These are phyloP conservation scores for Erannis defoliaria DNA, from an alignment of 2,888 invertebrate genomes.

Conservation along the genomic window DNA sequence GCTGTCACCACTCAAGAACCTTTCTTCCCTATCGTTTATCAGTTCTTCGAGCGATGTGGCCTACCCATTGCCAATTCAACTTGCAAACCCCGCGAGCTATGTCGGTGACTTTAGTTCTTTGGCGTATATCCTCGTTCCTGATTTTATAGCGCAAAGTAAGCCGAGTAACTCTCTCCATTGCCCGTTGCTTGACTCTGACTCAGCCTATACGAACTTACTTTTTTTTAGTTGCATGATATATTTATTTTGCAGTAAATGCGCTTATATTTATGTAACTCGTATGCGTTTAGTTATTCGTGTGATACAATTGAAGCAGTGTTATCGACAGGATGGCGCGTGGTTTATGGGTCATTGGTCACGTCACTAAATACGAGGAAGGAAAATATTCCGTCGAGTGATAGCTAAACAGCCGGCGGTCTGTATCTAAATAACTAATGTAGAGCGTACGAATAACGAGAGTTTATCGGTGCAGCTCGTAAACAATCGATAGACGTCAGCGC, in stretches of 20 bases:
- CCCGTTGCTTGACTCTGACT: too few species aligned
- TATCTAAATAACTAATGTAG: constrained; percentile 14
- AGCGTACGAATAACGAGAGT: constrained; percentile 12
- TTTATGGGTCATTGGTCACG: constrained; percentile 13
- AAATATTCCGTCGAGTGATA: constrained; percentile 29
- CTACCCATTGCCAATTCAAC: too few species aligned
- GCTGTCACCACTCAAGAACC: too few species aligned
- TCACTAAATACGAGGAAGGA: constrained; percentile 25
- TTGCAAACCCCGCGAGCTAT: too few species aligned
- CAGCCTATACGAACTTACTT: background rate
- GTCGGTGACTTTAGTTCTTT: too few species aligned
- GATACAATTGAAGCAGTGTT: constrained; percentile 2
- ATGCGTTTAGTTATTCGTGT: background rate
- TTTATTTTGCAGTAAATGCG: background rate
- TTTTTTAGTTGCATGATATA: constrained; percentile 7
- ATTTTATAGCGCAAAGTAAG: too few species aligned
- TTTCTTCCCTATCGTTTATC: too few species aligned
- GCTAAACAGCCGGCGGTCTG: constrained; percentile 3
- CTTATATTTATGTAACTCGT: background rate
- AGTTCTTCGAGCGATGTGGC: too few species aligned
- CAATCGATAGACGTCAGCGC: constrained; percentile 15
- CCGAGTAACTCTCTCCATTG: too few species aligned
- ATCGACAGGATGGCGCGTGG: constrained; percentile 28
- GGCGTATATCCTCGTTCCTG: too few species aligned
- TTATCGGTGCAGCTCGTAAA: constrained; percentile 27